phyloP scores from a whole-genome alignment of 2,888 invertebrate genomes.

The Spilarctia lutea region DNA sequence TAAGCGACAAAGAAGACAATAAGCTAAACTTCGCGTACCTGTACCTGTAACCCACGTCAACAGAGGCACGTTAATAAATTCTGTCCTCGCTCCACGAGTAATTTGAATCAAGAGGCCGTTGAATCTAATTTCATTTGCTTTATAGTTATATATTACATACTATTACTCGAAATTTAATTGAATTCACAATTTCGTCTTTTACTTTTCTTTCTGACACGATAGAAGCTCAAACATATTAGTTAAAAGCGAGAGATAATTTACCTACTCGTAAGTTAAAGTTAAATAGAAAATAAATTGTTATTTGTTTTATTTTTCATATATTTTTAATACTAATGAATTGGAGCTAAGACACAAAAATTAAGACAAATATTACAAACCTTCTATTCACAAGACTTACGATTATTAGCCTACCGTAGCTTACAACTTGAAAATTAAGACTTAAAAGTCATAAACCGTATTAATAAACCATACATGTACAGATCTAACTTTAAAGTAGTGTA shows the following conservation, averaged over 20 bases:
- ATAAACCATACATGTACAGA: not conserved
- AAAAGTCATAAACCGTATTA: not conserved
- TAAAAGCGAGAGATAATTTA: not conserved
- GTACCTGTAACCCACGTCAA: conserved; percentile 12
- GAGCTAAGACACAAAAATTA: too few relatives aligned
- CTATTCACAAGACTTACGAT: too few relatives aligned
- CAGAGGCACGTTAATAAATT: conserved; percentile 13
- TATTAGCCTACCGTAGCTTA: too few relatives aligned
- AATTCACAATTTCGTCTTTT: not conserved
- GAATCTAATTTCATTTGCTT: conserved; percentile 14
- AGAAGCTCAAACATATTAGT: not conserved
- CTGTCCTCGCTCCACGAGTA: conserved; percentile 2
- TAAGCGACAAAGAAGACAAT: not conserved
- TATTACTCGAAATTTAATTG: conserved; percentile 13
- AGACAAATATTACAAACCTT: too few relatives aligned
- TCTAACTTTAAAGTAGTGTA: not conserved
- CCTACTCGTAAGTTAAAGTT: not conserved
- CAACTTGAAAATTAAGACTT: not conserved
- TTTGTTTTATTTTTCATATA: too few relatives aligned
- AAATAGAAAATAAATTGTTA: too few relatives aligned
- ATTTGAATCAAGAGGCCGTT: conserved; percentile 18
- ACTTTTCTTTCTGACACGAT: not conserved
- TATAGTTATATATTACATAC: conserved; percentile 8
- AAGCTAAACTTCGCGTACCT: conserved; percentile 13
- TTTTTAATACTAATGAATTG: too few relatives aligned